Base-by-base conservation (phyloP, 2,797 vertebrate species). In the Rhinogobio ventralis region DNA sequence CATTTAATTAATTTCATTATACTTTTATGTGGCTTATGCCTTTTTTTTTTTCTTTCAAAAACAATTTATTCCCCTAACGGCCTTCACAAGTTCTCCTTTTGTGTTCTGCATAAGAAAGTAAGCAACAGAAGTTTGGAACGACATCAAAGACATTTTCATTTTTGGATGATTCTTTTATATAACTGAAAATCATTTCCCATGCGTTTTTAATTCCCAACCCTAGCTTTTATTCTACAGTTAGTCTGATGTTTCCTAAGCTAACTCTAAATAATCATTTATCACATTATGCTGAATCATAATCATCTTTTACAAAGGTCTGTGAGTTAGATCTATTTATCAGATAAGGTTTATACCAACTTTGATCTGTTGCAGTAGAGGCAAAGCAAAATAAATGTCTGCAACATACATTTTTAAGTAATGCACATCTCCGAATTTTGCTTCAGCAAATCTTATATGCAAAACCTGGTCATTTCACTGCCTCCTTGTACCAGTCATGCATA, bases 401-500 rank as follows among this genome's bases (percentile, higher is more conserved):
- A 69, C 9, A 55, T 33, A 20, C 13, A 80, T 53, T 33, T 67
- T 39, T 49, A 69, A 69, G 5, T 69, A 39, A 23, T 45, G 25
- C 64, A 53, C 30, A 53, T 45, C n/a, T 42, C 53, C 2, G 9
- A 64, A 42, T 25, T 51, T 51, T 51, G 33, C 20, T 60, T 49
- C 11, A 17, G 7, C 53, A 64, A 55, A 84, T 60, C n/a, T 60
- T 49, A n/a, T 30, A 57, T 69, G n/a, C n/a, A 80, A 72, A 82
- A 42, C 17, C 33, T 55, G 67, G 20, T 39, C 15, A 62, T 69
- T 51, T 36, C n/a, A 71, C 51, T 8, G 10, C 46, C 4, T 33
- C n/a, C 73, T 79, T 60, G 28, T 74, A 23, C 39, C 23, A 53
- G 19, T 39, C 62, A 84, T 84, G 57, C 15, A 79, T 79, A 66